Evolutionary conservation across 2,113 vertebrate genomes (phyloP), one percentile per base, ranked within the genome.

Genomic region (Phodopus roborovskii): DNA sequence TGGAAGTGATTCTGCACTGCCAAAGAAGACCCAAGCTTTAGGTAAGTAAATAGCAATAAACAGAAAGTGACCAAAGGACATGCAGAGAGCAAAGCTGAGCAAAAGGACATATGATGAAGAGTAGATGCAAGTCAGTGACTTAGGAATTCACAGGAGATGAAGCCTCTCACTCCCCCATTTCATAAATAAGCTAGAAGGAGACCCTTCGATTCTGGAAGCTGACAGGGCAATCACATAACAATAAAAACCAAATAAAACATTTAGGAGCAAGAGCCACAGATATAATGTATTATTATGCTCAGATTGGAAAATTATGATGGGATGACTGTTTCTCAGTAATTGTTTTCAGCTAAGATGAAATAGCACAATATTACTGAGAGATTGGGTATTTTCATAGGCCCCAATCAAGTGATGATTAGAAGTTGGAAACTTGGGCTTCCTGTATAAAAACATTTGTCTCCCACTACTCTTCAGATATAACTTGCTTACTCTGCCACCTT

Each of bases 331-430:
- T 94, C 64, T 74, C 77, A 88, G 96, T 75, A 73, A 90, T 91
- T 96, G 92, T 97, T 97, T 97, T 96, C 96, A 97, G 73, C 88
- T 92, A 33, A 56, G 81, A 97, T 94, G 94, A 92, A 81, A 92
- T 16, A 92, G 77, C 94, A 91, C 60, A 97, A 64, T 71, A 90
- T 83, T 95, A 88, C 91, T 84, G 89, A 96, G 95, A 16, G 81
- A 97, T 75, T 83, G 97, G 94, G 73, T 24, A 97, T 97, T 97
- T 97, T 96, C 97, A 96, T 96, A 94, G 68, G 64, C 26, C 33
- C 94, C 94, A 91, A 89, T 96, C 77, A 96, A 97, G 97, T 86
- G 73, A 10, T 97, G 79, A 96, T 97, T 96, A 97, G 96, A 97
- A 95, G 78, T 86, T 94, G 94, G 97, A 92, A 97, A 66, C 90